Percentiles rank a stretch among this genome's conserved stretches.
These are phyloP conservation scores for Zoroaster sp. DNA, from an alignment of 53 echinoderm and acorn worm species.

Conservation along the genomic window DNA sequence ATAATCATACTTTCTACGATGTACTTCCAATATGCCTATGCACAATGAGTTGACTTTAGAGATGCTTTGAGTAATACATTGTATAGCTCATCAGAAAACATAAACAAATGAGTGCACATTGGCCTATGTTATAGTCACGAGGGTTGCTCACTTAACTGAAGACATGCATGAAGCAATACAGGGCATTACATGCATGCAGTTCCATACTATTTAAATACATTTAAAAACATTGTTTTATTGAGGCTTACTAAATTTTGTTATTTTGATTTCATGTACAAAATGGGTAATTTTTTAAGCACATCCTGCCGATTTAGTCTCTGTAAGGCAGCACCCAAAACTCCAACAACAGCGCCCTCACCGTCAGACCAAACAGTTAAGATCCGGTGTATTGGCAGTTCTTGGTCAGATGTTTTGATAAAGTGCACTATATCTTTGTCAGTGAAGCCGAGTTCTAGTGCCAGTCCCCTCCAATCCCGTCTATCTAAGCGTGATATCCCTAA, in stretches of 20 bases:
- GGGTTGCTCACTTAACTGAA: too few relatives aligned
- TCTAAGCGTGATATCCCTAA: slow-evolving; percentile 70
- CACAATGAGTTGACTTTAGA: too few relatives aligned
- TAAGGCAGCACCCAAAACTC: slow-evolving; percentile 68
- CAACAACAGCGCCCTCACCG: slow-evolving; percentile 68
- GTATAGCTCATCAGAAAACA: too few relatives aligned
- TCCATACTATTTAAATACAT: too few relatives aligned
- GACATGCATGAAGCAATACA: too few relatives aligned
- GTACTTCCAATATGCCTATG: too few relatives aligned
- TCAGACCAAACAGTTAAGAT: slow-evolving; percentile 73
- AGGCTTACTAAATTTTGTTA: background rate
- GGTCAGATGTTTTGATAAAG: slow-evolving; percentile 59
- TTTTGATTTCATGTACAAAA: background rate
- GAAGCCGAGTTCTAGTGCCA: slow-evolving; percentile 79
- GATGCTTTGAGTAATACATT: too few relatives aligned
- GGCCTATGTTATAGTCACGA: too few relatives aligned
- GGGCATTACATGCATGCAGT: too few relatives aligned
- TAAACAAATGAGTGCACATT: too few relatives aligned
- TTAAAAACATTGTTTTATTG: background rate
- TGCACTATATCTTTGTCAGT: slow-evolving; percentile 63
- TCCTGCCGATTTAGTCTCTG: slow-evolving; percentile 72
- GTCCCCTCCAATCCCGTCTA: slow-evolving; percentile 84
- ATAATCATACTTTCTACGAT: too few relatives aligned
- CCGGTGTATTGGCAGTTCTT: slow-evolving; percentile 59
- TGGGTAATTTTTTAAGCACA: slow-evolving; percentile 58